Evolutionary conservation across 1,140 invertebrate species (phyloP).

Genomic region (Rhagoletis pomonella): DNA sequence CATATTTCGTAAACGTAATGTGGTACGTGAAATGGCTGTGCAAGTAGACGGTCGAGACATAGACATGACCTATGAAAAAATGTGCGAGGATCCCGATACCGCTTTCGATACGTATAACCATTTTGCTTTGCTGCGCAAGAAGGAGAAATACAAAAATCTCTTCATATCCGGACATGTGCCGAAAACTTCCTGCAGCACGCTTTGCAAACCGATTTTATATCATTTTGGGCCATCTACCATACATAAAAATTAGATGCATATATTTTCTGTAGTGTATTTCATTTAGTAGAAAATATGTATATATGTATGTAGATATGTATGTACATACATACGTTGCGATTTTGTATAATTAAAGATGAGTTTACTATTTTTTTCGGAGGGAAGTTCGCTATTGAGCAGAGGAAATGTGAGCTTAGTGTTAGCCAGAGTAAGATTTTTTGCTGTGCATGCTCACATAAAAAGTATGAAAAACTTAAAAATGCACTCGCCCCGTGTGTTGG

Average conservation of each 20-base stretch:
- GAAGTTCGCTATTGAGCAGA: too few species aligned
- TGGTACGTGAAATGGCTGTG: not conserved
- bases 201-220: conserved; percentile 16
- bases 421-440: too few species aligned
- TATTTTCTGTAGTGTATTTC: too few species aligned
- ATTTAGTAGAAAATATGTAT: too few species aligned
- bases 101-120: conserved; percentile 20
- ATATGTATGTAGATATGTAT: too few species aligned
- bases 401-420: too few species aligned
- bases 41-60: not conserved
- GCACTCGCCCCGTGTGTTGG: too few species aligned
- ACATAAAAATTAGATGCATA: conserved; percentile 6
- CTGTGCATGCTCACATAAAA: too few species aligned
- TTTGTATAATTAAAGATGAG: too few species aligned
- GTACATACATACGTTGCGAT: too few species aligned
- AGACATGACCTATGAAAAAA: not conserved
- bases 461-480: too few species aligned
- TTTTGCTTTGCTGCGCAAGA: conserved; percentile 2
- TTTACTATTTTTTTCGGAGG: too few species aligned
- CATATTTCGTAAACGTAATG: conserved; percentile 2
- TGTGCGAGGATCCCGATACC: conserved; percentile 29
- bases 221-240: conserved; percentile 8
- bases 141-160: conserved; percentile 16
- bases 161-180: conserved; percentile 10
- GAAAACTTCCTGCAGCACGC: conserved; percentile 9